Conservation (phyloP, 2,797 vertebrate genomes). For the Naso thynnoides region DNA sequence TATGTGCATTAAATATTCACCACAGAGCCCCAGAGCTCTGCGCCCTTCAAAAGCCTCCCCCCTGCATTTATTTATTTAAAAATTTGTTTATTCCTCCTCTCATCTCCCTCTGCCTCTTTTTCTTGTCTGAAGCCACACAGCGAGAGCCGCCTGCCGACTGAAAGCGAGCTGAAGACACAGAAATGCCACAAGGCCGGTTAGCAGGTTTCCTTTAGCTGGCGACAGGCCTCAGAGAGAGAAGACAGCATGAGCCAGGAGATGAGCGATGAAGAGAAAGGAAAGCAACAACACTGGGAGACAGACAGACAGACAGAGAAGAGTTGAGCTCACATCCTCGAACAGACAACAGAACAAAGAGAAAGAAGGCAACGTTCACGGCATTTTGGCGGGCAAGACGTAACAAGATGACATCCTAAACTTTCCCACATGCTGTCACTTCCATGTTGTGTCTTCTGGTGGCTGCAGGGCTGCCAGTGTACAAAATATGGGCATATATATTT, state of each 20-base stretch:
- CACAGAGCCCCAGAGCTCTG: conserved; percentile 68
- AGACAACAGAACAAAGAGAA: neutral
- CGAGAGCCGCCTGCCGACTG: conserved; percentile 64
- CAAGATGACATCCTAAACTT: conserved; percentile 13
- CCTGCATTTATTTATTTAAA: conserved; percentile 80
- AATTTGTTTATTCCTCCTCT: conserved; percentile 78
- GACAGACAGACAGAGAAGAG: conserved; percentile 13
- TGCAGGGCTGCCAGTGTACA: neutral
- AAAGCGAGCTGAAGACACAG: conserved; percentile 48
- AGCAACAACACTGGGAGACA: conserved; percentile 2
- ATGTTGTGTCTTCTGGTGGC: neutral
- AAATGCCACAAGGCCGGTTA: conserved; percentile 69
- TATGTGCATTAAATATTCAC: conserved; percentile 81
- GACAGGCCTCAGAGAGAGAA: conserved; percentile 45
- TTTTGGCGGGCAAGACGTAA: neutral
- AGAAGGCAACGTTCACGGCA: neutral
- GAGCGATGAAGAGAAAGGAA: conserved; percentile 19
- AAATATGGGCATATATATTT: neutral
- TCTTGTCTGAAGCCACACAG: conserved; percentile 54
- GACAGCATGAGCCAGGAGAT: conserved; percentile 16
- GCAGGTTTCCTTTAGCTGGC: conserved; percentile 57
- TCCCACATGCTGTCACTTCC: conserved; percentile 6
- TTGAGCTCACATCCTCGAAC: conserved; percentile 6
- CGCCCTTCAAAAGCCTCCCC: conserved; percentile 76
- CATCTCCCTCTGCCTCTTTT: conserved; percentile 66